Conservation (phyloP, 1,140 invertebrate species). For the Sinella curviseta region DNA sequence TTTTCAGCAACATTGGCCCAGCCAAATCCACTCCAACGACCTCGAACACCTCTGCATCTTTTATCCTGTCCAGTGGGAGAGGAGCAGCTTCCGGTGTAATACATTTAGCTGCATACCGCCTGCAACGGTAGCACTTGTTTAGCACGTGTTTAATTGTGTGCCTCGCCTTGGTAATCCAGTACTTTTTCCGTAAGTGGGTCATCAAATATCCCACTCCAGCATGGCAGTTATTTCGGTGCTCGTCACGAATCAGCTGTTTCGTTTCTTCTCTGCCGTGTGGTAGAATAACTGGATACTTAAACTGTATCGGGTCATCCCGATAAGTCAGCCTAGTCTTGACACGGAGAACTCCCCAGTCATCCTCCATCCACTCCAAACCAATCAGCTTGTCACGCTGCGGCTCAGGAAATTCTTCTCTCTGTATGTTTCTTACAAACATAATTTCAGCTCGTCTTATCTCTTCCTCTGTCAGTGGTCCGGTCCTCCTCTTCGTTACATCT, state of each 20-base stretch:
- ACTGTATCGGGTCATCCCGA: background rate
- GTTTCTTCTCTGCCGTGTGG: background rate
- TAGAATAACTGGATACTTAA: background rate
- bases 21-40: too few species aligned
- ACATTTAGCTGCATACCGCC: slow-evolving; percentile 1
- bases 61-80: too few species aligned
- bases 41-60: too few species aligned
- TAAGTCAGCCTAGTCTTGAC: slow-evolving; percentile 2
- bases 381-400: background rate
- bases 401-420: background rate
- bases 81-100: too few species aligned
- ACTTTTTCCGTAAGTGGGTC: background rate
- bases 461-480: background rate
- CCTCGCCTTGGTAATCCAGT: slow-evolving; percentile 20
- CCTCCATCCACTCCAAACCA: background rate
- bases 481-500: background rate
- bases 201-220: background rate
- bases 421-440: background rate
- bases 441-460: background rate
- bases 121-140: slow-evolving; percentile 32
- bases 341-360: background rate
- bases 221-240: background rate
- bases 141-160: background rate
- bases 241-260: background rate
- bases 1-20: slow-evolving; percentile 46